Evolutionary conservation across 2,797 vertebrate genomes (phyloP).

Genomic region (Arnoldichthys spilopterus): DNA sequence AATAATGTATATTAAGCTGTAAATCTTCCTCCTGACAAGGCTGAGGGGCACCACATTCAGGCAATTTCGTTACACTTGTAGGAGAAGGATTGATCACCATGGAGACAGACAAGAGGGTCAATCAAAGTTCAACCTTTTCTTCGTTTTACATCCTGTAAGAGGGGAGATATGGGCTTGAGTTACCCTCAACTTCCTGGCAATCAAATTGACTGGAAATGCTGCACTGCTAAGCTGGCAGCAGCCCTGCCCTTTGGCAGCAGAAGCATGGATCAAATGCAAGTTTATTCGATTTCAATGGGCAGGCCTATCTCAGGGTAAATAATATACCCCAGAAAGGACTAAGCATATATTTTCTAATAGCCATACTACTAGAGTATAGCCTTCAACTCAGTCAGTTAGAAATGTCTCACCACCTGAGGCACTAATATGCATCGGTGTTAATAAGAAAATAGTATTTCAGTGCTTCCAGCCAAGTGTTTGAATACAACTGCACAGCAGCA

Average conservation of each 20-base stretch:
- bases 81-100: constrained; percentile 48
- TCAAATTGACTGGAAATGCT: constrained; percentile 28
- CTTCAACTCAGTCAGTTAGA: not conserved
- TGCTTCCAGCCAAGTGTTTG: constrained; percentile 6
- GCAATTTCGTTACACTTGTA: constrained; percentile 33
- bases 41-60: constrained; percentile 25
- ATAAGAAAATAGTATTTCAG: not conserved
- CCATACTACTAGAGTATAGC: not conserved
- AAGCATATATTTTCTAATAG: not conserved
- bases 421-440: not conserved
- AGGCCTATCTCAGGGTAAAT: not conserved
- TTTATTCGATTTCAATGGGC: not conserved
- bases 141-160: constrained; percentile 45
- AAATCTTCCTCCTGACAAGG: constrained; percentile 16
- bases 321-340: not conserved
- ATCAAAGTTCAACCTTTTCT: constrained; percentile 49
- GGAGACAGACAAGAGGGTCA: constrained; percentile 50
- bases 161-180: constrained; percentile 32
- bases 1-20: not conserved
- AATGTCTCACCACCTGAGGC: not conserved
- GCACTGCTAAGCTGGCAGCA: constrained; percentile 18
- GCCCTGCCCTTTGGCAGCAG: not conserved
- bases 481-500: not conserved
- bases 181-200: constrained; percentile 18
- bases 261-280: not conserved